Percentiles rank a stretch among this genome's conserved stretches.
Conservation (phyloP, 30 jellyfish, hydroid and myxozoan species). For the Hydractinia echinata region DNA sequence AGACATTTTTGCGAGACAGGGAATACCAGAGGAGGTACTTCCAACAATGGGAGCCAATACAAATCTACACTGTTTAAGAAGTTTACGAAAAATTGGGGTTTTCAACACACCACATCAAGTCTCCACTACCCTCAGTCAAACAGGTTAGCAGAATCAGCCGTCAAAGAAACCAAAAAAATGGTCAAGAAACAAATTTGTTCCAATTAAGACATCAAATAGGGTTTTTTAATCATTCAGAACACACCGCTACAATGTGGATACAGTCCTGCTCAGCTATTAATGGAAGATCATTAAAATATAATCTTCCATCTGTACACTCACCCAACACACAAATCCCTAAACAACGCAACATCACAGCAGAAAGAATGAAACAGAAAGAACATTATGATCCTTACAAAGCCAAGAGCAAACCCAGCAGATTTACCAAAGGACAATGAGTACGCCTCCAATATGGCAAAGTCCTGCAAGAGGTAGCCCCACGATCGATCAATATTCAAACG, state of each 20-base stretch:
- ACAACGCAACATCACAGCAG: slow-evolving; percentile 14
- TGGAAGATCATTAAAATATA: not conserved
- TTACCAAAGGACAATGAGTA: slow-evolving; percentile 4
- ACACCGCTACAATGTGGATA: slow-evolving; percentile 31
- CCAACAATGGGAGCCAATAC: slow-evolving; percentile 46
- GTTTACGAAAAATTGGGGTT: slow-evolving; percentile 21
- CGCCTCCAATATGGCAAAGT: slow-evolving; percentile 8
- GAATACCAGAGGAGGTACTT: slow-evolving; percentile 38
- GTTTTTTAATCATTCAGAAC: slow-evolving; percentile 22
- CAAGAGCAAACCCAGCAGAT: slow-evolving; percentile 7
- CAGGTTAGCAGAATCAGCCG: slow-evolving; percentile 36
- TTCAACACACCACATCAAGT: slow-evolving; percentile 43
- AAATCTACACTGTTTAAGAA: slow-evolving; percentile 9
- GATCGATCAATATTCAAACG: not conserved
- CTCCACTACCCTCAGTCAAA: slow-evolving; percentile 46
- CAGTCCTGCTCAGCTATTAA: slow-evolving; percentile 32
- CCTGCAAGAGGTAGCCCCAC: not conserved
- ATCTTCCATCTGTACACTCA: slow-evolving; percentile 1
- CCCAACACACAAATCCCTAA: slow-evolving; percentile 1
- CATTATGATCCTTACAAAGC: slow-evolving; percentile 1
- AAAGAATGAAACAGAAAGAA: not conserved
- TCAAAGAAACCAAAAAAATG: slow-evolving; percentile 31
- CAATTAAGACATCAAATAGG: slow-evolving; percentile 21
- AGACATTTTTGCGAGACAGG: slow-evolving; percentile 37
- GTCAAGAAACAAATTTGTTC: slow-evolving; percentile 1